Evolutionary conservation across 23 tunicate species (phyloP).

Genomic region (Halocynthia roretzi): DNA sequence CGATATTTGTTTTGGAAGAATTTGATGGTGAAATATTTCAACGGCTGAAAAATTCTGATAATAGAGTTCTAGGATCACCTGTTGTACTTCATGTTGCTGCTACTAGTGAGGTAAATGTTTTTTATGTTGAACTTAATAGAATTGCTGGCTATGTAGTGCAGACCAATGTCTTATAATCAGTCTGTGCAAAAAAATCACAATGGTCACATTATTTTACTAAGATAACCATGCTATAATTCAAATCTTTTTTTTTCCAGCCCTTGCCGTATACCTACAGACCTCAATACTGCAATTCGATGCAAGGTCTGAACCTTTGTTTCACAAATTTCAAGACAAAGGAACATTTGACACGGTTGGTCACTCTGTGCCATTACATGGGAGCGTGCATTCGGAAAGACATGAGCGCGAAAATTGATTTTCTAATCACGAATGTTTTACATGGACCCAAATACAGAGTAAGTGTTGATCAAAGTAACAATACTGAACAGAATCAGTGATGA

Average conservation of each 20-base stretch:
- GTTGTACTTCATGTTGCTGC: conserved; percentile 50
- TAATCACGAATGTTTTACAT: conserved; percentile 60
- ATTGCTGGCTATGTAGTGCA: no score
- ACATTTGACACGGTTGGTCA: conserved; percentile 66
- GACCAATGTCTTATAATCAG: no score
- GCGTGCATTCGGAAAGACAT: conserved; percentile 82
- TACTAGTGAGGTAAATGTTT: conserved; percentile 46
- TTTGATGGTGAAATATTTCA: conserved; percentile 66
- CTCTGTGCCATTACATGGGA: conserved; percentile 92
- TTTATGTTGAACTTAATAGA: background rate
- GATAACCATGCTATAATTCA: background rate
- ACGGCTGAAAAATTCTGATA: conserved; percentile 34
- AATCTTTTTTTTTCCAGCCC: conserved; percentile 34
- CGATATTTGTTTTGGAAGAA: conserved; percentile 74
- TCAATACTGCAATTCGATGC: conserved; percentile 78
- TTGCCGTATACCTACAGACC: conserved; percentile 83
- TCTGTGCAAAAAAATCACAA: no score
- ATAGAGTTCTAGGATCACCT: conserved; percentile 68
- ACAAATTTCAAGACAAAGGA: conserved; percentile 83
- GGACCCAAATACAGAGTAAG: conserved; percentile 83
- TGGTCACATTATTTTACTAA: no score
- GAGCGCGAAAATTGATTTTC: conserved; percentile 75
- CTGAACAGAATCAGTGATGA: no score
- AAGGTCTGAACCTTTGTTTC: conserved; percentile 78
- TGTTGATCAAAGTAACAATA: background rate